These are phyloP conservation scores for Penelope pileata DNA, from an alignment of 2,113 vertebrate genomes.

Conservation along the genomic window DNA sequence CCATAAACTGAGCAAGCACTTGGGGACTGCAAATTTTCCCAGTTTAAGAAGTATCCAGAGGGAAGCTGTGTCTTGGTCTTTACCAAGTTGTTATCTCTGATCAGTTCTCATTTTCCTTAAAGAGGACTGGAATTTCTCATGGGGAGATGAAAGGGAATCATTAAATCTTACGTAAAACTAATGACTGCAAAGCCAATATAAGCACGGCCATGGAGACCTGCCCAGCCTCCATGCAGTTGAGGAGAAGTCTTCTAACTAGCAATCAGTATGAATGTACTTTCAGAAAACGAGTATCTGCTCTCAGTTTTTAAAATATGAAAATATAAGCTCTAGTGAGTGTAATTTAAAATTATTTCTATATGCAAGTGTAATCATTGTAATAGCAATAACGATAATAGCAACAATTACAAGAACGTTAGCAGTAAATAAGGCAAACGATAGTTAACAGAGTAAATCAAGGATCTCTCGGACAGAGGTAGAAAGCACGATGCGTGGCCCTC, in stretches of 20 bases:
- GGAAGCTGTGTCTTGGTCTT: background rate
- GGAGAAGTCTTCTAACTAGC: background rate
- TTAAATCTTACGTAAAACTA: conserved; percentile 16
- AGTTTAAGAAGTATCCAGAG: background rate
- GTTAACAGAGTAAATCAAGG: background rate
- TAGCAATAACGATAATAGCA: background rate
- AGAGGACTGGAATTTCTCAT: background rate
- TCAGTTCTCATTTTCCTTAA: background rate
- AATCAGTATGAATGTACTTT: background rate
- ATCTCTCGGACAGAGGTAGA: background rate
- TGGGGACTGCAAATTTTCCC: background rate
- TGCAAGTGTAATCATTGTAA: background rate
- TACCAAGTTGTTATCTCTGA: background rate
- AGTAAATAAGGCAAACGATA: background rate
- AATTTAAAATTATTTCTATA: background rate
- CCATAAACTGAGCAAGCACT: background rate
- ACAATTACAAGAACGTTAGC: background rate
- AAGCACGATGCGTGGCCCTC: rapidly evolving
- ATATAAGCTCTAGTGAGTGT: background rate
- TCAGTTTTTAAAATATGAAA: background rate
- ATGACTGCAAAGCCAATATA: conserved; percentile 16
- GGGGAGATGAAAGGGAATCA: background rate
- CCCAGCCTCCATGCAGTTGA: background rate
- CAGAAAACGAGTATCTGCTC: background rate
- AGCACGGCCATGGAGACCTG: background rate